Evolutionary conservation across 2,888 invertebrate species (phyloP).

Genomic region (Scaptomyza caliginosa): DNA sequence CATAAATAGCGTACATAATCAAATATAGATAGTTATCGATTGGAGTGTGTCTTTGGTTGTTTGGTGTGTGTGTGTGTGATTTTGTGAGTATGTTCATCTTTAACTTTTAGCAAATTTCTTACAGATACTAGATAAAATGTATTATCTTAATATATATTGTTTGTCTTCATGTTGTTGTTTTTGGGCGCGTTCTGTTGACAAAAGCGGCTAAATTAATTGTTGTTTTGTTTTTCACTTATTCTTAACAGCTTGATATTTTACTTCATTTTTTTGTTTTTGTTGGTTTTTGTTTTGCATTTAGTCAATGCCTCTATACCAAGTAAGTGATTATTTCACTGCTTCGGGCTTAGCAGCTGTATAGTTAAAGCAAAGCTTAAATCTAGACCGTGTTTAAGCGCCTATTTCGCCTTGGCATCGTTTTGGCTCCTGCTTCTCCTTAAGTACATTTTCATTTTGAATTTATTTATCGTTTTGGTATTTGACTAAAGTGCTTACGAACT

Average conservation of each 20-base stretch:
- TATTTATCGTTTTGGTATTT: conserved; percentile 9
- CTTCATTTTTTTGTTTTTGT: background rate
- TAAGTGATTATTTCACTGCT: conserved; percentile 31
- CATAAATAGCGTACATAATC: conserved; percentile 63
- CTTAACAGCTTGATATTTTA: background rate
- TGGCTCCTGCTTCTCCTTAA: conserved; percentile 42
- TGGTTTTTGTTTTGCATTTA: background rate
- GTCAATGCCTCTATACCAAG: conserved; percentile 8
- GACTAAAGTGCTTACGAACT: conserved; percentile 50
- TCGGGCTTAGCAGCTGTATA: conserved; percentile 4
- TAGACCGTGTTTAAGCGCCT: conserved; percentile 47
- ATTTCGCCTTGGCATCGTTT: conserved; percentile 30
- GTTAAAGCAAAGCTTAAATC: conserved; percentile 8
- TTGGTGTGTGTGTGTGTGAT: conserved; percentile 2
- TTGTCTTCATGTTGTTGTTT: conserved; percentile 14
- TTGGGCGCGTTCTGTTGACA: conserved; percentile 69
- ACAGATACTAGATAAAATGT: conserved; percentile 30
- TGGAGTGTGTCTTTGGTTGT: conserved; percentile 9
- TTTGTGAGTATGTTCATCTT: background rate
- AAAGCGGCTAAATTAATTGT: conserved; percentile 65
- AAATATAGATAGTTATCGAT: conserved; percentile 55
- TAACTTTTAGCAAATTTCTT: conserved; percentile 41
- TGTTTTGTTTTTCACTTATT: conserved; percentile 2
- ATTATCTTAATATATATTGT: conserved; percentile 20
- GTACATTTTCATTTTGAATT: background rate